Evolutionary conservation across 2,113 vertebrate genomes (phyloP).

Genomic region (Ia io): DNA sequence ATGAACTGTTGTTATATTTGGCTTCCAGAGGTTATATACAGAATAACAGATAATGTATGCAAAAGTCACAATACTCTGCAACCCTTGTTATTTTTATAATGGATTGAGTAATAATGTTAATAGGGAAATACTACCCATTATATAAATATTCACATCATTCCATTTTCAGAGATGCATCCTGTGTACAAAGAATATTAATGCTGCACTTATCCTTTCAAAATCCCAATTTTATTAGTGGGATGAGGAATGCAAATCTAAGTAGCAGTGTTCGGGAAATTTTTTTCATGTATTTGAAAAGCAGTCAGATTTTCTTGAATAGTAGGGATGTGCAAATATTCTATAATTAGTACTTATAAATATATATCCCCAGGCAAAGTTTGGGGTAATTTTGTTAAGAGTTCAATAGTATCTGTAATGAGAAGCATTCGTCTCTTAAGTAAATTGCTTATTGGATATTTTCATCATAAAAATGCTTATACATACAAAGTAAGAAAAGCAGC

Average conservation of each 20-base stretch:
- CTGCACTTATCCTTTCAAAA: background rate
- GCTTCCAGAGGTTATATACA: background rate
- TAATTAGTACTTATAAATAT: constrained; percentile 47
- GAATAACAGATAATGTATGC: background rate
- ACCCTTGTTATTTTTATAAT: constrained; percentile 4
- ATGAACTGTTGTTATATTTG: background rate
- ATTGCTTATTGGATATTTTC: constrained; percentile 43
- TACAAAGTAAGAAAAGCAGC: background rate
- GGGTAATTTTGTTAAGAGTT: constrained; percentile 38
- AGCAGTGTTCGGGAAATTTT: constrained; percentile 23
- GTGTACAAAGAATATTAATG: background rate
- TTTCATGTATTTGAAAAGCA: constrained; percentile 35
- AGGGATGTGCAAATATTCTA: constrained; percentile 6
- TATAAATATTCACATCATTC: constrained; percentile 15
- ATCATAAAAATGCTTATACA: constrained; percentile 34
- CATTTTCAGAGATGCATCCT: constrained; percentile 17
- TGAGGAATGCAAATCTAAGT: background rate
- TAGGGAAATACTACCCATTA: background rate
- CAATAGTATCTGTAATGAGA: constrained; percentile 39
- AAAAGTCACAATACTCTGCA: background rate
- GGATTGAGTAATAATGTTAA: background rate
- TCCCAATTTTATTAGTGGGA: constrained; percentile 5
- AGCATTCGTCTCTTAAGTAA: constrained; percentile 49
- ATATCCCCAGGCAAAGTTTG: constrained; percentile 37
- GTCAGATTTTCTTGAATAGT: background rate